These are phyloP conservation scores for Melanargia galathea DNA, from an alignment of 2,888 invertebrate genomes.

Conservation along the genomic window DNA sequence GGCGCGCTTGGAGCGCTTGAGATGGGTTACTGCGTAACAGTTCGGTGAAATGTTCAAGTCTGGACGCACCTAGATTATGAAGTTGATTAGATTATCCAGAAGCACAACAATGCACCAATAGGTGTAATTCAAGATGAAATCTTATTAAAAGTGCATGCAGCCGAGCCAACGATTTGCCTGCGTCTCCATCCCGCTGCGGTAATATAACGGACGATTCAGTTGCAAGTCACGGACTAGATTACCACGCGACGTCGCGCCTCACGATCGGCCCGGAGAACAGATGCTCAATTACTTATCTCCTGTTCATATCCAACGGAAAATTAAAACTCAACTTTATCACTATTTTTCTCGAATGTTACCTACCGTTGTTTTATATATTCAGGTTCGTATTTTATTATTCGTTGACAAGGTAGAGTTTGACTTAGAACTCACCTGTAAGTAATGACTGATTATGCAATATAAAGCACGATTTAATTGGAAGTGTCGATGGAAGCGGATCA, in stretches of 20 bases:
- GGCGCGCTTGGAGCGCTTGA: too few species aligned
- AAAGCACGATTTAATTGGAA: too few species aligned
- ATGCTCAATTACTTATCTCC: slow-evolving; percentile 48
- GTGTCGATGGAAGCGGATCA: too few species aligned
- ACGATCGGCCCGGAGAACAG: slow-evolving; percentile 58
- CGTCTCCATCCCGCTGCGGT: slow-evolving; percentile 49
- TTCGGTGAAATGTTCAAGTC: too few species aligned
- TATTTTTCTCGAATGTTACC: background rate
- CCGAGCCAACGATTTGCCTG: slow-evolving; percentile 24
- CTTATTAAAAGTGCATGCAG: slow-evolving; percentile 33
- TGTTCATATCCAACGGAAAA: slow-evolving; percentile 40
- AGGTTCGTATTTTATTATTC: too few species aligned
- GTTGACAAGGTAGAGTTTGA: too few species aligned
- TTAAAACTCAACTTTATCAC: slow-evolving; percentile 15
- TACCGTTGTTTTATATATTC: too few species aligned
- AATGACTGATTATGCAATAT: too few species aligned
- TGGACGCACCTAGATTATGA: background rate
- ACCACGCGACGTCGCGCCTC: slow-evolving; percentile 66
- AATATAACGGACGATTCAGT: slow-evolving; percentile 76
- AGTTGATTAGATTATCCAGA: slow-evolving; percentile 16
- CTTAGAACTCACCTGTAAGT: too few species aligned
- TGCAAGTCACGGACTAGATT: slow-evolving; percentile 81
- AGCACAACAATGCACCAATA: slow-evolving; percentile 13
- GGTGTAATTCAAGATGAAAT: slow-evolving; percentile 26
- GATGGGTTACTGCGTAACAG: too few species aligned